Conservation (phyloP, 2,888 invertebrate species). For the Schrankia costaestrigalis region DNA sequence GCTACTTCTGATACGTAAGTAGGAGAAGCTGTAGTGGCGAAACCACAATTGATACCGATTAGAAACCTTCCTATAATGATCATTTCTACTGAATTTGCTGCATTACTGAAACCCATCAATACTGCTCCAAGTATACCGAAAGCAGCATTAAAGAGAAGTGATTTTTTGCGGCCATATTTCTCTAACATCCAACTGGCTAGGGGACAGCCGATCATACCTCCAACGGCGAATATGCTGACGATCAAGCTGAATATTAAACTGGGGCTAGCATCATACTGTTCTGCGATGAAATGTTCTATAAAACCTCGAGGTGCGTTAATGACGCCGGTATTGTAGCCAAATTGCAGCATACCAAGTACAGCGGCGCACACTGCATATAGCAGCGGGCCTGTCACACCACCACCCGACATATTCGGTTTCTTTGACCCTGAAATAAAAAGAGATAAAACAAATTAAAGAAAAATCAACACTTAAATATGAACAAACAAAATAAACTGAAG, state of each 20-base stretch:
- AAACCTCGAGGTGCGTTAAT: conserved; percentile 84
- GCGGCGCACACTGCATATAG: conserved; percentile 83
- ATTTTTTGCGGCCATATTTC: conserved; percentile 84
- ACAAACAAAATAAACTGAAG: no score
- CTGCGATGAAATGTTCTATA: conserved; percentile 82
- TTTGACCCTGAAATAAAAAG: conserved; percentile 46
- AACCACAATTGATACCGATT: conserved; percentile 88
- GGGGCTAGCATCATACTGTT: conserved; percentile 74
- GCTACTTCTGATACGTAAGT: conserved; percentile 77
- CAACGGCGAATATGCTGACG: conserved; percentile 88
- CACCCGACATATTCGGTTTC: conserved; percentile 53
- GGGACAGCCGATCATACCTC: conserved; percentile 89
- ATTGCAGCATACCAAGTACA: conserved; percentile 86
- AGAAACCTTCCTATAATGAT: conserved; percentile 86
- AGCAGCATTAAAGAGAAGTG: conserved; percentile 82
- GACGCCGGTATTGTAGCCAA: conserved; percentile 86
- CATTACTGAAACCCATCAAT: conserved; percentile 84
- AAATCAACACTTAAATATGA: no score
- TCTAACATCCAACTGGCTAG: conserved; percentile 87
- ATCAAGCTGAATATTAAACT: conserved; percentile 82
- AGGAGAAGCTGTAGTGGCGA: conserved; percentile 74
- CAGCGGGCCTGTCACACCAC: conserved; percentile 82
- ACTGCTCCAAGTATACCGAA: conserved; percentile 83
- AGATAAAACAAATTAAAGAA: no score
- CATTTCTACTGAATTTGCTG: conserved; percentile 84